Percentiles rank a stretch among this genome's conserved stretches.
These are phyloP conservation scores for Brachionus angularis DNA, from an alignment of 1,140 invertebrate species.

Conservation along the genomic window DNA sequence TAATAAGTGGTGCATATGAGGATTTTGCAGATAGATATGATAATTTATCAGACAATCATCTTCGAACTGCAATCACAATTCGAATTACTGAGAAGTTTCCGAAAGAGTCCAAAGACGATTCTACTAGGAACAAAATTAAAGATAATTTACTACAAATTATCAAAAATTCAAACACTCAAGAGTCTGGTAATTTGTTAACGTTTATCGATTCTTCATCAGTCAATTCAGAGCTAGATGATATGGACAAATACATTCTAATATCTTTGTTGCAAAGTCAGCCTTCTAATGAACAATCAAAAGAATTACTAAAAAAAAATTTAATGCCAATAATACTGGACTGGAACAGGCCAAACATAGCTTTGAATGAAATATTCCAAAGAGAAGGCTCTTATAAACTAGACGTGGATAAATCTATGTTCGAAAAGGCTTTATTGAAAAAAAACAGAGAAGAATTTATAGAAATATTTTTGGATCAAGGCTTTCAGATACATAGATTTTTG, in stretches of 20 bases:
- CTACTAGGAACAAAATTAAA: conserved; percentile 48
- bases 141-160: conserved; percentile 57
- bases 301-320: conserved; percentile 49
- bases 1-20: conserved; percentile 55
- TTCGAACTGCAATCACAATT: conserved; percentile 57
- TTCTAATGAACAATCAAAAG: conserved; percentile 16
- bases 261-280: conserved; percentile 12
- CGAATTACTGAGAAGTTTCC: conserved; percentile 55
- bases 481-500: conserved; percentile 56
- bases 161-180: conserved; percentile 40
- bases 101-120: conserved; percentile 51
- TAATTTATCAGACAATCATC: conserved; percentile 54
- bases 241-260: conserved; percentile 11
- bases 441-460: conserved; percentile 59
- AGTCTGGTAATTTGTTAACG: conserved; percentile 5
- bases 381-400: conserved; percentile 47
- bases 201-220: conserved; percentile 11
- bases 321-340: conserved; percentile 58
- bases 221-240: conserved; percentile 8
- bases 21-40: conserved; percentile 54
- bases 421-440: conserved; percentile 53
- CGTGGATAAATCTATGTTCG: conserved; percentile 51
- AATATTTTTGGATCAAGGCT: conserved; percentile 58
- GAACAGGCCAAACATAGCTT: conserved; percentile 58
- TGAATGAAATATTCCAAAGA: conserved; percentile 54